These are phyloP conservation scores for Hyphantria cunea DNA, from an alignment of 1,140 invertebrate genomes.

Conservation along the genomic window DNA sequence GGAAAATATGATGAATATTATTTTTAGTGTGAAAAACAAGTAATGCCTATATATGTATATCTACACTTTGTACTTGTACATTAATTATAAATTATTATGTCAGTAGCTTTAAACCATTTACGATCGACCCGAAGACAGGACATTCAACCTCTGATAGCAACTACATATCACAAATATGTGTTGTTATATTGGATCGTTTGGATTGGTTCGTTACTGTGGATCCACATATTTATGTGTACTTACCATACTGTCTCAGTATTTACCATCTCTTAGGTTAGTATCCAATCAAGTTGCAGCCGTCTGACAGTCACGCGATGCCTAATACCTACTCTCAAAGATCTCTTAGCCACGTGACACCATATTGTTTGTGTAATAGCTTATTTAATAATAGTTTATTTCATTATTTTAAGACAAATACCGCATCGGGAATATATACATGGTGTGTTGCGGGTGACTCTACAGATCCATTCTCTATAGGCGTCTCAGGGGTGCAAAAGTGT, in stretches of 20 bases:
- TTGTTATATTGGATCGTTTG: too few species aligned
- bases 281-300: conserved; percentile 53
- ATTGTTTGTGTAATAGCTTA: neutral
- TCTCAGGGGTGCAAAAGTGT: too few species aligned
- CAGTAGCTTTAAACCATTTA: neutral
- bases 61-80: too few species aligned
- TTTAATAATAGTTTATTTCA: too few species aligned
- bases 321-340: conserved; percentile 29
- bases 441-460: too few species aligned
- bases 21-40: neutral
- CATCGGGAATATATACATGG: too few species aligned
- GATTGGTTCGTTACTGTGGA: neutral
- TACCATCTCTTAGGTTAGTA: too few species aligned
- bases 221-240: too few species aligned
- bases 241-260: too few species aligned
- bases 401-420: too few species aligned
- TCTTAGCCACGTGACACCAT: conserved; percentile 9
- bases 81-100: neutral
- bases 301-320: conserved; percentile 51
- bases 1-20: too few species aligned
- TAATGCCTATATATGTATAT: neutral
- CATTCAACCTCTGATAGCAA: conserved; percentile 72
- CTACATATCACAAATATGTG: conserved; percentile 19
- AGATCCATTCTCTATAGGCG: too few species aligned
- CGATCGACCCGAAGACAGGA: conserved; percentile 65